Percentiles rank a stretch among this genome's conserved stretches.
Conservation (phyloP, 2,797 vertebrate species). For the Channa striata region DNA sequence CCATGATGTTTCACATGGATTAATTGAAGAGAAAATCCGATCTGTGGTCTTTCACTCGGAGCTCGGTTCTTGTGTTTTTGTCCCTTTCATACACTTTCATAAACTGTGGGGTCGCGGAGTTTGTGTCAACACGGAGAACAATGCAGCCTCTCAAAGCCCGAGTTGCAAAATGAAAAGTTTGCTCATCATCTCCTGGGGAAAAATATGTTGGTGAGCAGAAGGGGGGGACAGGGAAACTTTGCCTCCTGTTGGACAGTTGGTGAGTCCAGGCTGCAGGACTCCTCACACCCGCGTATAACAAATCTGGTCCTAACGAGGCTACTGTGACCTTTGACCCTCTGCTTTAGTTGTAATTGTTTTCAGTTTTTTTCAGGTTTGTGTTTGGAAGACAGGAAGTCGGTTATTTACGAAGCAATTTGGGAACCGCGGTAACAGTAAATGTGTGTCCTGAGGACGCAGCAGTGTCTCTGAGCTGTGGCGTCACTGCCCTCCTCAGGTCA, state of each 20-base stretch:
- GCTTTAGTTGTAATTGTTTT: no score
- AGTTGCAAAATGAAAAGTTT: neutral
- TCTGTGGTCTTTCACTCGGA: neutral
- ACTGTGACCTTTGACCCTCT: no score
- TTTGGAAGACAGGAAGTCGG: no score
- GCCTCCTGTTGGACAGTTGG: no score
- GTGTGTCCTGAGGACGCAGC: no score
- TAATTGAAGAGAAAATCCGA: neutral
- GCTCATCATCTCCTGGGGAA: no score
- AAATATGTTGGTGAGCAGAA: no score
- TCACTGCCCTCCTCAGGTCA: neutral
- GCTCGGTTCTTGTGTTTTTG: neutral
- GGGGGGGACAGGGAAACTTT: neutral
- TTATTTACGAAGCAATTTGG: no score
- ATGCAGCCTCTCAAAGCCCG: neutral
- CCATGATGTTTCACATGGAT: no score
- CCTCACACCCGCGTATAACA: neutral
- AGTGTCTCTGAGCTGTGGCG: neutral
- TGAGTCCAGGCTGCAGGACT: neutral
- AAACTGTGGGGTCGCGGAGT: slow-evolving; percentile 1
- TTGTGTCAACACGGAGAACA: slow-evolving; percentile 30
- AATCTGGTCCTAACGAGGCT: no score
- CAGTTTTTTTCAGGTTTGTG: no score
- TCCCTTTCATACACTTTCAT: slow-evolving; percentile 5
- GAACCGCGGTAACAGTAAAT: no score